Evolutionary conservation across 2,797 vertebrate genomes (phyloP).

Genomic region (Pseudochaenichthys georgianus): DNA sequence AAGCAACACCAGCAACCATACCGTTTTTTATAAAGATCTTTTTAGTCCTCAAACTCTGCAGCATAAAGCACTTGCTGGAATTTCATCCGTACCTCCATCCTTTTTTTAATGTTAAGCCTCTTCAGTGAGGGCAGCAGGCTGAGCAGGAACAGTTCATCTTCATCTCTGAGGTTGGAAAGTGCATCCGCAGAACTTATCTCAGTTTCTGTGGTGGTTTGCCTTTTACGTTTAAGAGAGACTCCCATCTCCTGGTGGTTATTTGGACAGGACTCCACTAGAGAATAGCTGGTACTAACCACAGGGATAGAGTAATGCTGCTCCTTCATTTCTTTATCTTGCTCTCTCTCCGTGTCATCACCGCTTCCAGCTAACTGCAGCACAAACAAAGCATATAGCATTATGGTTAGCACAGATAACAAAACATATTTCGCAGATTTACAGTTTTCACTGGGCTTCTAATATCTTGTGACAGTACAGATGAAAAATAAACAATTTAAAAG

Average conservation of each 20-base stretch:
- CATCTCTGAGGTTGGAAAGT: slow-evolving; percentile 59
- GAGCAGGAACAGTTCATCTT: slow-evolving; percentile 76
- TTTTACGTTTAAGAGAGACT: slow-evolving; percentile 57
- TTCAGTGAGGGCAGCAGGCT: slow-evolving; percentile 75
- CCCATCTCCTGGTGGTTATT: slow-evolving; percentile 44
- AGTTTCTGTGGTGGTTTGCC: slow-evolving; percentile 42
- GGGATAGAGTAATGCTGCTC: slow-evolving; percentile 34
- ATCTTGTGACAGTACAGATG: background rate
- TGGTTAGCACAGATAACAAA: background rate
- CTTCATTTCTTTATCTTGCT: slow-evolving; percentile 52
- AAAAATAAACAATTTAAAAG: background rate
- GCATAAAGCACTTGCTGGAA: slow-evolving; percentile 77
- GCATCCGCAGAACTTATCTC: slow-evolving; percentile 52
- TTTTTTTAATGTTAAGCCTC: slow-evolving; percentile 71
- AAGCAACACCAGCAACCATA: background rate
- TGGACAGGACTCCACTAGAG: slow-evolving; percentile 38
- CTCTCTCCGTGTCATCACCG: slow-evolving; percentile 48
- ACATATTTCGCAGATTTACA: background rate
- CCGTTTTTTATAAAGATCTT: background rate
- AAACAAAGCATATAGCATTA: slow-evolving; percentile 10
- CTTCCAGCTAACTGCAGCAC: slow-evolving; percentile 47
- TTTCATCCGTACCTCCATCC: slow-evolving; percentile 76
- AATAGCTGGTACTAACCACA: slow-evolving; percentile 50
- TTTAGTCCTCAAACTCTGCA: slow-evolving; percentile 75
- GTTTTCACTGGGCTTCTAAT: background rate